Base-by-base conservation (phyloP, 1,140 invertebrate genomes). In the Cyphomyrmex costatus region DNA sequence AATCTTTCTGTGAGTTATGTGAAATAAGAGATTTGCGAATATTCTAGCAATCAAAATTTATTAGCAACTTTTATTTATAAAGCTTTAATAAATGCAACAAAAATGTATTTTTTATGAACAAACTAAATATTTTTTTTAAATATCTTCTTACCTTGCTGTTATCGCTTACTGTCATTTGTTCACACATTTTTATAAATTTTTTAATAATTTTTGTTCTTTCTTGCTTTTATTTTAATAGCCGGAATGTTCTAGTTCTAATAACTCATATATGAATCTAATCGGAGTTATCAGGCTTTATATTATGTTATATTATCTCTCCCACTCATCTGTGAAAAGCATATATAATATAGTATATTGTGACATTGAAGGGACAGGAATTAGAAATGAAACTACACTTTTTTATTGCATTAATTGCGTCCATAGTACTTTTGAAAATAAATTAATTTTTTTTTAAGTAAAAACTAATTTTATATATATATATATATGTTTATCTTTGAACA, bases 81-180 rank as follows among this genome's bases (percentile, higher is more conserved):
- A 63, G 2, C 14, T 8, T 63, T 33, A 33, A 63, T 63, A 33
- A 63, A 2, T 63, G 3, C 56, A 58, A 24, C 10, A 8, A 58
- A 58, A 58, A 24, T 24, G 0, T 21, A 21, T 58, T 58, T 58
- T 21, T 58, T 58, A 53, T 42, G 49, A n/a, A 53, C 19, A 24
- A 58, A 58, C 0, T 24, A 58, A 58, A 21, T 58, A 21, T 21
- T 10, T 56, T 56, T 10, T 56, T 21, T 21, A 24, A 56, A 58
- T 58, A 56, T 56, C n/a, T 56, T 56, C 53, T 56, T 56, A 56
- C 53, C n/a, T 56, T 56, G 8, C n/a, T 56, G 53, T 56, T 30
- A 65, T n/a, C 7, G 0, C 0, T 61, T 16, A 27, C 27, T 61
- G 5, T 30, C 6, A 6, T 27, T 61, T 4, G 6, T 61, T 61